Evolutionary conservation across 2,888 invertebrate species (phyloP).

Genomic region (Synergus umbraculus): DNA sequence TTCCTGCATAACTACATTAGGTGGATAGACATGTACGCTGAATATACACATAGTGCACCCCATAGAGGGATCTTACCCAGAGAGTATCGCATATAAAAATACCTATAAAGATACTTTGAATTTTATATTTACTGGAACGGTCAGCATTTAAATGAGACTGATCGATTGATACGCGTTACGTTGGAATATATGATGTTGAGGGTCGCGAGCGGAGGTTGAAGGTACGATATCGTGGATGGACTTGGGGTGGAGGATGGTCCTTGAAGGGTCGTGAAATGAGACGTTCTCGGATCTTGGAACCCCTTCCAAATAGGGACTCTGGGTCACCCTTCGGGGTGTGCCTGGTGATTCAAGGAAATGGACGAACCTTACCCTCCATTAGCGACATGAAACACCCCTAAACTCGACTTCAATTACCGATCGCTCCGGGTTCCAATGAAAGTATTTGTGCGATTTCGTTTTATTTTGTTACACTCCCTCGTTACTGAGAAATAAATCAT

Average conservation of each 20-base stretch:
- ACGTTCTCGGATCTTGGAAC: conserved; percentile 36
- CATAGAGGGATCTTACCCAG: conserved; percentile 50
- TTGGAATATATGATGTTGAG: conserved; percentile 29
- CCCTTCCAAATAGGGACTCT: conserved; percentile 16
- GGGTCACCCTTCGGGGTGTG: conserved; percentile 20
- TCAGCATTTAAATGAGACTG: conserved; percentile 74
- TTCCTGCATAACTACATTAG: conserved; percentile 74
- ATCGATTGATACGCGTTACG: conserved; percentile 37
- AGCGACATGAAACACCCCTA: conserved; percentile 30
- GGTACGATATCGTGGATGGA: conserved; percentile 14
- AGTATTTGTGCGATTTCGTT: conserved; percentile 35
- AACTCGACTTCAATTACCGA: conserved; percentile 36
- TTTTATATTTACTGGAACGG: conserved; percentile 72
- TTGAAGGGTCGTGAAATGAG: conserved; percentile 39
- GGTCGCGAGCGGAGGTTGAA: conserved; percentile 1
- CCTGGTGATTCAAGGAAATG: conserved; percentile 29
- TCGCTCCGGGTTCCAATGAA: conserved; percentile 12
- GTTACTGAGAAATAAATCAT: conserved; percentile 1
- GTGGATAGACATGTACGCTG: conserved; percentile 47
- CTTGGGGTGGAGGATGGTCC: conserved; percentile 22
- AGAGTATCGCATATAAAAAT: conserved; percentile 70
- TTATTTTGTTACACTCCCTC: conserved; percentile 16
- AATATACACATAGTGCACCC: conserved; percentile 49
- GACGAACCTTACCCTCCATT: conserved; percentile 40
- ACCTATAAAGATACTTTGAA: conserved; percentile 74